Evolutionary conservation across 2,888 invertebrate genomes (phyloP), one percentile per base, ranked within the genome.

Genomic region (Selenia dentaria): DNA sequence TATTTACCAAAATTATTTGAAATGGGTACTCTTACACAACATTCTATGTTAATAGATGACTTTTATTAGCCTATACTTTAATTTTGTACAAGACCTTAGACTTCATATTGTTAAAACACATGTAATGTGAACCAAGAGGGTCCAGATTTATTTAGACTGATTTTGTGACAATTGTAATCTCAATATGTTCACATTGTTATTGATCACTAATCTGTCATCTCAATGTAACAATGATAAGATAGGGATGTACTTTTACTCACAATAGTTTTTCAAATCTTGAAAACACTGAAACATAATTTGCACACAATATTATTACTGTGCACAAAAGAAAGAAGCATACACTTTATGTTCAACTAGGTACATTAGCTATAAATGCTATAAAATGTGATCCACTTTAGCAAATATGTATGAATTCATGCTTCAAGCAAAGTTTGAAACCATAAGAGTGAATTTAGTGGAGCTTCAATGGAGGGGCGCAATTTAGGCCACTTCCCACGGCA

Each of bases 401-500:
- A 6, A 28, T 3, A 14, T 27, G 6, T 1, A 24, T 32, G 18
- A 18, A 25, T 27, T 27, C 32, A 14, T 32, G 10, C 24, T 28
- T 3, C 22, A 28, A 39, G 10, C 27, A 6, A 18, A 38, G 34
- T 24, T 51, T 35, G 25, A 45, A 41, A 39, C 39, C 22, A 31
- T 26, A 49, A 36, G 25, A 48, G 14, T 49, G 8, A 39, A 34
- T 60, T 62, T 52, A 62, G 65, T 63, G 69, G 35, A 33, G 44
- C 29, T 67, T 70, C 54, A 76, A 77, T 74, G 62, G 64, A 77
- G 74, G 68, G 74, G 72, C 67, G 73, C 69, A 73, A 85, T 83
- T 81, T 77, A 82, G 84, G 83, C 60, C 82, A 83, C 75, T 86
- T 87, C 88, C 83, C 82, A 86, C 82, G 74, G 67, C 72, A 64